These are phyloP conservation scores for Lagocephalus sceleratus DNA, from an alignment of 2,797 vertebrate species.

Conservation along the genomic window DNA sequence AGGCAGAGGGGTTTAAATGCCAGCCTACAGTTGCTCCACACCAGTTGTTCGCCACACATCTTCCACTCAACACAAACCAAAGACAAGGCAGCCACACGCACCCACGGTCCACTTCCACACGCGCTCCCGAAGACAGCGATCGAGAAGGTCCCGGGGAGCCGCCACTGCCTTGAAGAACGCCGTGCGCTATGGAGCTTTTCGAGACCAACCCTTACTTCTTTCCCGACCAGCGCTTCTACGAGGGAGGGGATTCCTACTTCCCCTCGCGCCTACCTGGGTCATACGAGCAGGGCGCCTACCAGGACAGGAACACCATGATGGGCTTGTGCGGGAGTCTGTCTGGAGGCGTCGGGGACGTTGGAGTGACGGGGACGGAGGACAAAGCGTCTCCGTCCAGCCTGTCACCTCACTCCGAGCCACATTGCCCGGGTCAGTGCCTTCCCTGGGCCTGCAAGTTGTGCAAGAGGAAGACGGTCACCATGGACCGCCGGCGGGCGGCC, in stretches of 20 bases:
- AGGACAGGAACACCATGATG: constrained; percentile 83
- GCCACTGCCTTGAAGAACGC: no score
- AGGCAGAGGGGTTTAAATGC: constrained; percentile 98
- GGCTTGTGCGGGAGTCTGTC: constrained; percentile 79
- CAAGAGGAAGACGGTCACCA: constrained; percentile 92
- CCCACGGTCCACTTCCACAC: constrained; percentile 42
- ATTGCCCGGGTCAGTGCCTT: constrained; percentile 93
- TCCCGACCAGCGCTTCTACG: constrained; percentile 95
- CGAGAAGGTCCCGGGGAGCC: not conserved
- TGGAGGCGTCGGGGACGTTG: constrained; percentile 61
- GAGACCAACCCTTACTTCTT: constrained; percentile 98
- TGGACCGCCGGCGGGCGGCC: constrained; percentile 90
- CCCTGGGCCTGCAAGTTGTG: constrained; percentile 97
- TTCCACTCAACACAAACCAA: constrained; percentile 75
- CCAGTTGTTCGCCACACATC: constrained; percentile 82
- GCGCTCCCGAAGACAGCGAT: constrained; percentile 22
- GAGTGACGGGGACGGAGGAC: constrained; percentile 78
- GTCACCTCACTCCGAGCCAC: constrained; percentile 82
- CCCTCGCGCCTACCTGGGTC: constrained; percentile 82
- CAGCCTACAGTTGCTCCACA: constrained; percentile 94
- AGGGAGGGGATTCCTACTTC: constrained; percentile 89
- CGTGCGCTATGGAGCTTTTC: constrained; percentile 90
- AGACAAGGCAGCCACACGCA: constrained; percentile 54
- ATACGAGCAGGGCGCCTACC: constrained; percentile 83
- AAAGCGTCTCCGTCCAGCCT: constrained; percentile 82